Conservation (phyloP, 2,888 invertebrate species). For the Melolontha melolontha region DNA sequence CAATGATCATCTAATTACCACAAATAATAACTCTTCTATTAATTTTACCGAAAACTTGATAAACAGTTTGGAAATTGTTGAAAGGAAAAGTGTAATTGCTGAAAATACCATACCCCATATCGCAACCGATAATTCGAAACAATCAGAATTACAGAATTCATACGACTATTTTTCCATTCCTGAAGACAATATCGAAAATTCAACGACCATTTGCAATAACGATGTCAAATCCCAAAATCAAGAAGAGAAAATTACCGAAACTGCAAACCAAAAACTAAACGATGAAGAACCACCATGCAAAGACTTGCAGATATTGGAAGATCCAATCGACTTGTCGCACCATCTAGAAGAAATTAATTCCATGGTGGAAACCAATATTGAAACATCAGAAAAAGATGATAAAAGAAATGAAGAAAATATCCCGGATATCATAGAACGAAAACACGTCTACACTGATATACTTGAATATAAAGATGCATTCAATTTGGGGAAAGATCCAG, state of each 20-base stretch:
- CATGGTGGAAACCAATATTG: neutral
- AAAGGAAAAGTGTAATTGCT: conserved; percentile 31
- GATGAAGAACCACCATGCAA: neutral
- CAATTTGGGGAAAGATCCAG: no score
- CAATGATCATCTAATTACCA: neutral
- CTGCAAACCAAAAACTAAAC: neutral
- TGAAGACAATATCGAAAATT: no score
- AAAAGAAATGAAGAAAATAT: conserved; percentile 2
- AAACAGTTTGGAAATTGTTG: conserved; percentile 7
- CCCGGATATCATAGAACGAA: neutral
- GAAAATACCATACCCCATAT: conserved; percentile 10
- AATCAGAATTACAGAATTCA: no score
- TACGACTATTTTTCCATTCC: no score
- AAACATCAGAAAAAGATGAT: neutral
- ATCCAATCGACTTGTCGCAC: no score
- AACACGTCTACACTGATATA: conserved; percentile 26
- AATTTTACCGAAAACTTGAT: neutral
- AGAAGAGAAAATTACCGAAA: conserved; percentile 16
- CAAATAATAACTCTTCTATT: neutral
- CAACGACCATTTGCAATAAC: no score
- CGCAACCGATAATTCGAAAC: no score
- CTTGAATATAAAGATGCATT: no score
- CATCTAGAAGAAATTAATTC: no score
- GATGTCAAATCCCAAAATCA: neutral
- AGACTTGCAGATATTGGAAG: neutral